phyloP scores from a whole-genome alignment of 2,113 vertebrate species.

The Orthochromis indermauri region DNA sequence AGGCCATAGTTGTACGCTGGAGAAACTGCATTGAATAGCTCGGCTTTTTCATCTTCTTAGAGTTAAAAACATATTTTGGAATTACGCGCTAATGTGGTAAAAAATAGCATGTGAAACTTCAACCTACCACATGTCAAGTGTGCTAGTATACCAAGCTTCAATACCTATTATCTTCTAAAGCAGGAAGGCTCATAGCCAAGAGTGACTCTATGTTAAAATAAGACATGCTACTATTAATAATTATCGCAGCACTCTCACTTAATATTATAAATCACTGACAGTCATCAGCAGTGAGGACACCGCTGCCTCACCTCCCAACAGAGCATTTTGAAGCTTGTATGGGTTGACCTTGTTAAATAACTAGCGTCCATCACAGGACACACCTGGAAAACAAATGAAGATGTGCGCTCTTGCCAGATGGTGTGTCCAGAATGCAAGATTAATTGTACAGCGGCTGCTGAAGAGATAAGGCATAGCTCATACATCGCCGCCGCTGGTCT shows the following conservation, averaged over 20 bases:
- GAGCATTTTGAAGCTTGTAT: constrained; percentile 47
- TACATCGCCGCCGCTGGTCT: background rate
- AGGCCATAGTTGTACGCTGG: constrained; percentile 22
- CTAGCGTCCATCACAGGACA: constrained; percentile 38
- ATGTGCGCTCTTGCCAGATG: constrained; percentile 18
- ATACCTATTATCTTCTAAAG: background rate
- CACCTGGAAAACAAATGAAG: constrained; percentile 59
- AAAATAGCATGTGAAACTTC: background rate
- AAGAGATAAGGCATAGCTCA: constrained; percentile 9
- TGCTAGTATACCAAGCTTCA: background rate
- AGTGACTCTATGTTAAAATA: background rate
- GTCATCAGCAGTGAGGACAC: background rate
- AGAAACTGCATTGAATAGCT: constrained; percentile 1
- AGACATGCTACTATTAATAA: constrained; percentile 33
- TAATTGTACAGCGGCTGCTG: background rate
- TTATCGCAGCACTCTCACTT: background rate
- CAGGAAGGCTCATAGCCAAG: background rate
- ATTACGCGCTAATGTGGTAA: constrained; percentile 10
- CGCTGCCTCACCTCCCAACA: background rate
- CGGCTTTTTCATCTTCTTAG: background rate
- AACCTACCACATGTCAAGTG: constrained; percentile 1
- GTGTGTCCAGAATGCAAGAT: constrained; percentile 25
- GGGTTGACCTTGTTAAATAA: constrained; percentile 66
- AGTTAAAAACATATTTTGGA: constrained; percentile 4
- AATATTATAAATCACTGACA: background rate